Evolutionary conservation across 2,113 vertebrate species (phyloP), one percentile per base, ranked within the genome.

Genomic region (Coryphaenoides rupestris): DNA sequence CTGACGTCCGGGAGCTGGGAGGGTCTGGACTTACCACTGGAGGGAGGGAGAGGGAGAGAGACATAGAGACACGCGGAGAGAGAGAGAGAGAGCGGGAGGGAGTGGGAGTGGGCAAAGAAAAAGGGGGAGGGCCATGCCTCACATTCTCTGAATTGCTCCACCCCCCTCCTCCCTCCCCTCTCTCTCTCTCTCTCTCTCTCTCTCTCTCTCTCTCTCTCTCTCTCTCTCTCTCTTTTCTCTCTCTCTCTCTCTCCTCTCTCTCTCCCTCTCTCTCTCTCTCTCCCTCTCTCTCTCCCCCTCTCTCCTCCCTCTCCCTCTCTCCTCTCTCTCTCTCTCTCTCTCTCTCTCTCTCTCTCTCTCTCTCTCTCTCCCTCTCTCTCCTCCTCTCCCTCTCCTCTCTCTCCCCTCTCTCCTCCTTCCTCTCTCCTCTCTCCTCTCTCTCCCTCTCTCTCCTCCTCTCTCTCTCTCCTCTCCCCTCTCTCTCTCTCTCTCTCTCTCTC

Each of bases 1-100:
- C 74, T 56, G 77, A 85, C 81, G 80, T 85, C 83, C 80, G 83
- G 78, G 62, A 73, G 75, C 58, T 70, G 73, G 75, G 66, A 77
- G 80, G 77, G 76, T 78, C n/a, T n/a, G n/a, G 80, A 74, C 69
- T 75, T 60, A 77, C 76, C 74, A 72, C 62, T 67, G 60, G 64
- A 68, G 55, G 63, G 65, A 26, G 71, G 28, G 59, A 24, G 54
- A 4, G 49, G 14, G 45, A 47, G 59, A 45, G 58, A 22, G 21
- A 57, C 21, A 60, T 62, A 26, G 71, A 45, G 59, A 47, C 46
- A 6, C 28, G 16, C 19, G 21, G 58, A 19, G 58, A 21, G 19
- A 54, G 59, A n/a, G 17, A 62, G 19, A 54, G 58, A 12, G 57
- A 53, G 22, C 21, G 55, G 60, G 65, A 26, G 71, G 28, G 59